phyloP scores from a whole-genome alignment of 2,888 invertebrate genomes.

The Acholoe squamosa region DNA sequence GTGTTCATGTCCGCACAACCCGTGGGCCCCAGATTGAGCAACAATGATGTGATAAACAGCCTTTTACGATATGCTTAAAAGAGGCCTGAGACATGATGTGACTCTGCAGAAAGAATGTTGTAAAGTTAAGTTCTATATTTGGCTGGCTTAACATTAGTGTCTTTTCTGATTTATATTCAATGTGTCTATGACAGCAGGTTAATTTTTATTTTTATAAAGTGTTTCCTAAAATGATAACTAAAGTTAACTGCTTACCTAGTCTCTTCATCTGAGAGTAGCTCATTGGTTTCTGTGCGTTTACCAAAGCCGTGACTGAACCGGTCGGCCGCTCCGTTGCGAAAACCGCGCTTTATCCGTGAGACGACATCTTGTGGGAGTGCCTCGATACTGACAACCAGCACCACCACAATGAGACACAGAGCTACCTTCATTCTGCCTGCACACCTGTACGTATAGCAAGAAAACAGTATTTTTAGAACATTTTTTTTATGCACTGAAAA shows the following conservation, averaged over 20 bases:
- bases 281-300: conserved; percentile 49
- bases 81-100: too few species aligned
- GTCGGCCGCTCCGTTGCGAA: conserved; percentile 57
- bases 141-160: too few species aligned
- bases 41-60: too few species aligned
- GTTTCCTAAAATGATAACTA: too few species aligned
- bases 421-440: conserved; percentile 54
- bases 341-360: conserved; percentile 55
- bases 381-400: conserved; percentile 53
- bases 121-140: too few species aligned
- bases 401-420: conserved; percentile 57
- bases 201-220: too few species aligned
- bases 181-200: too few species aligned
- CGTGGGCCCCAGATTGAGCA: too few species aligned
- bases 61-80: too few species aligned
- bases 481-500: not conserved
- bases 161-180: too few species aligned
- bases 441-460: not conserved
- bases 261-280: not conserved
- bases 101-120: too few species aligned
- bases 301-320: conserved; percentile 64
- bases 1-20: too few species aligned
- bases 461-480: not conserved
- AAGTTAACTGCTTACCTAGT: conserved; percentile 51
- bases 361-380: not conserved